A percentile compares a stretch with the other conserved stretches of the same genome.
These are phyloP conservation scores for Streptopelia turtur DNA, from an alignment of 2,797 vertebrate genomes.

Conservation along the genomic window DNA sequence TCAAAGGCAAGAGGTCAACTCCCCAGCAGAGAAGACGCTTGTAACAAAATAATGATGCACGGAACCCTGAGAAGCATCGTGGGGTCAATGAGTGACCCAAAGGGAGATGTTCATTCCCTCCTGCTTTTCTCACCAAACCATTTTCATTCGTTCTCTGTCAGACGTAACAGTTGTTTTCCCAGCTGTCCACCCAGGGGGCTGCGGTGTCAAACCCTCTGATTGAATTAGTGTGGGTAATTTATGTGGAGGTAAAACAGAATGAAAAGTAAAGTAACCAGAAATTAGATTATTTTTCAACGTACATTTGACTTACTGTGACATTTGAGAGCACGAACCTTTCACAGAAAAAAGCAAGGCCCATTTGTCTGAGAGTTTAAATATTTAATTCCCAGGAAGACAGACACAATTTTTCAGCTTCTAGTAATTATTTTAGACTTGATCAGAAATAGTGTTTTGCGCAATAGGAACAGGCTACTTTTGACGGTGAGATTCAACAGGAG, in stretches of 20 bases:
- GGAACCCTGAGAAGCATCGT: neutral
- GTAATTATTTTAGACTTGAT: neutral
- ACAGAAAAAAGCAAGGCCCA: neutral
- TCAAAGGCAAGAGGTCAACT: neutral
- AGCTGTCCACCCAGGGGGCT: neutral
- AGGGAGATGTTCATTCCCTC: neutral
- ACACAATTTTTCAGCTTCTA: neutral
- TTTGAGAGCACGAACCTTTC: neutral
- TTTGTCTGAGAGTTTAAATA: neutral
- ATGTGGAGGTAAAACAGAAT: neutral
- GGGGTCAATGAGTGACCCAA: neutral
- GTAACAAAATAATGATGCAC: neutral
- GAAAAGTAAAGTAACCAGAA: slow-evolving; percentile 37
- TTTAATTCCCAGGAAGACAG: slow-evolving; percentile 14
- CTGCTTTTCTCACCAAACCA: neutral
- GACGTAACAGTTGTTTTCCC: neutral
- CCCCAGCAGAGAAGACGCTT: neutral
- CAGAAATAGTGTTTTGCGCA: neutral
- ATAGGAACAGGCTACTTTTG: neutral
- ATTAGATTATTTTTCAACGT: slow-evolving; percentile 45
- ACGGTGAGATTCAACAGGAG: neutral
- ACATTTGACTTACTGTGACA: neutral
- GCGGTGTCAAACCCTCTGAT: neutral
- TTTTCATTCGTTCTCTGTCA: neutral
- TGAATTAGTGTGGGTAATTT: slow-evolving; percentile 8